Percentiles rank a stretch among this genome's conserved stretches.
Evolutionary conservation across 2,113 vertebrate species (phyloP).

Genomic region (Tupaia tana): DNA sequence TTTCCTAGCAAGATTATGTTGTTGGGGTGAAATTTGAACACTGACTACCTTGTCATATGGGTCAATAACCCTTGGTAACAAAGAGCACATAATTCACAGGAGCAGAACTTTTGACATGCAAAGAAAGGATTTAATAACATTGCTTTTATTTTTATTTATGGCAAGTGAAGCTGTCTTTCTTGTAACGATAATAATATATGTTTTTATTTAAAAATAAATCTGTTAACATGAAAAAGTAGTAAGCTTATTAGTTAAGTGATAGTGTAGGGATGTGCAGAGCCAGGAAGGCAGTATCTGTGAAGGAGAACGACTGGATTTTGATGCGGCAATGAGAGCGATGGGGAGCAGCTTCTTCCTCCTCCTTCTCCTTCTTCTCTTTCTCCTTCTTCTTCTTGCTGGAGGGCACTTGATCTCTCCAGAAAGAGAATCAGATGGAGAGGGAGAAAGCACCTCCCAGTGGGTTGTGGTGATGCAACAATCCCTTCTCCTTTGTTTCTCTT

Average conservation of each 20-base stretch:
- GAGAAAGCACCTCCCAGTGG: no score
- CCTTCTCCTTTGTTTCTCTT: no score
- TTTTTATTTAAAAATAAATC: background rate
- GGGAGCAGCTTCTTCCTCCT: no score
- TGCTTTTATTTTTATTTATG: background rate
- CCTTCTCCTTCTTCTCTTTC: no score
- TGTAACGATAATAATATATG: background rate
- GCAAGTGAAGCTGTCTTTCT: background rate
- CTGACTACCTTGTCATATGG: background rate
- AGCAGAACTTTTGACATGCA: background rate
- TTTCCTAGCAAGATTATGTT: background rate
- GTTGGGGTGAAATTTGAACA: background rate
- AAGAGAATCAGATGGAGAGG: no score
- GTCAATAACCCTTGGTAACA: background rate
- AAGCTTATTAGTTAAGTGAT: background rate
- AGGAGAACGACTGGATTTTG: background rate
- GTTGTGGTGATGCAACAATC: no score
- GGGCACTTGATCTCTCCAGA: no score
- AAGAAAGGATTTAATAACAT: background rate
- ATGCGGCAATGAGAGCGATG: background rate
- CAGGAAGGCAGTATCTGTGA: background rate
- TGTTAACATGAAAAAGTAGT: background rate
- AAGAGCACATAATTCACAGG: background rate
- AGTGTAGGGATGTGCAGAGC: background rate
- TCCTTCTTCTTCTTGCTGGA: no score